These are phyloP conservation scores for Trimorus sp. DNA, from an alignment of 2,888 invertebrate species.

Conservation along the genomic window DNA sequence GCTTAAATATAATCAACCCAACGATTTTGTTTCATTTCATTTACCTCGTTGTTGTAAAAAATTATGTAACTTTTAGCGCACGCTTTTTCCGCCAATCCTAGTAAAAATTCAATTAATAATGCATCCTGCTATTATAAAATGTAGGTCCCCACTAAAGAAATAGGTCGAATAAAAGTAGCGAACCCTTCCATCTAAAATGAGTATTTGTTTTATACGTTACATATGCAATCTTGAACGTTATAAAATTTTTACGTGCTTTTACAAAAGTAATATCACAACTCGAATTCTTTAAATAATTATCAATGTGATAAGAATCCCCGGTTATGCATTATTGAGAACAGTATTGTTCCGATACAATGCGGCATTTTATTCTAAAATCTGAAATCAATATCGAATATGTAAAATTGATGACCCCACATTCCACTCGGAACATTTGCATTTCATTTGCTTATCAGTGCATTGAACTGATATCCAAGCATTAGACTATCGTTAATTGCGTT, in stretches of 20 bases:
- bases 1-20: too few species aligned
- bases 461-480: neutral
- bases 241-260: neutral
- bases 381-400: neutral
- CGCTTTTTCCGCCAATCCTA: neutral
- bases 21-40: neutral
- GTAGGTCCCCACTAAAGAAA: conserved; percentile 16
- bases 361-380: conserved; percentile 2
- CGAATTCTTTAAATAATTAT: neutral
- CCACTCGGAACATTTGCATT: neutral
- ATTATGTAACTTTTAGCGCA: too few species aligned
- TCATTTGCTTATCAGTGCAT: neutral
- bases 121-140: conserved; percentile 26
- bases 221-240: conserved; percentile 1
- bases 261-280: too few species aligned
- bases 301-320: neutral
- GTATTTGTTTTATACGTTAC: neutral
- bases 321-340: neutral
- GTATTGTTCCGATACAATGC: neutral
- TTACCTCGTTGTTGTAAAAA: too few species aligned
- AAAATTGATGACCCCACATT: neutral
- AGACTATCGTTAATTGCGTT: neutral
- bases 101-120: conserved; percentile 17
- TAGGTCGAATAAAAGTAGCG: conserved; percentile 11
- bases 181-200: conserved; percentile 6